These are phyloP conservation scores for Thamnaconus septentrionalis DNA, from an alignment of 2,113 vertebrate genomes.

Conservation along the genomic window DNA sequence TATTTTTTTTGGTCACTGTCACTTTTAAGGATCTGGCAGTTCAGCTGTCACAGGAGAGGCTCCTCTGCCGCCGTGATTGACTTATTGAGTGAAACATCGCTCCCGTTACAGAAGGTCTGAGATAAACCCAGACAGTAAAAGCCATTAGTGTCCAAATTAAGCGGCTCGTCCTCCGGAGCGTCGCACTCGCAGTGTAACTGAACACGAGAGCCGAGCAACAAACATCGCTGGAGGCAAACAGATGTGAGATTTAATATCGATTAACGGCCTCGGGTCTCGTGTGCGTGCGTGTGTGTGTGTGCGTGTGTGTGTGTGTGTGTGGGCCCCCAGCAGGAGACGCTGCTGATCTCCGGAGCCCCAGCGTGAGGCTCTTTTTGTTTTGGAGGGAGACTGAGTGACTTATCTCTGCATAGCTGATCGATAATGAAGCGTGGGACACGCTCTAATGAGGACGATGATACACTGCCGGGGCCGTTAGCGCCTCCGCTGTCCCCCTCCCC, in stretches of 20 bases:
- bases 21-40: too few relatives aligned
- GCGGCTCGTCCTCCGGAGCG: conserved; percentile 10
- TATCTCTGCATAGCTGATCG: conserved; percentile 71
- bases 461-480: conserved; percentile 54
- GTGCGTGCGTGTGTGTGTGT: conserved; percentile 11
- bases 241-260: conserved; percentile 36
- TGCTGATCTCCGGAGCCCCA: conserved; percentile 25
- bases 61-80: too few relatives aligned
- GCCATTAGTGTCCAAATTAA: conserved; percentile 36
- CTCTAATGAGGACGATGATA: conserved; percentile 67
- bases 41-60: too few relatives aligned
- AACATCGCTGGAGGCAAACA: conserved; percentile 27
- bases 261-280: conserved; percentile 21
- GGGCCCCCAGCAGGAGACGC: conserved; percentile 36
- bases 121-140: conserved; percentile 27
- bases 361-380: conserved; percentile 42
- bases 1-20: too few relatives aligned
- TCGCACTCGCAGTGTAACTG: conserved; percentile 24
- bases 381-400: conserved; percentile 43
- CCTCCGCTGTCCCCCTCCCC: conserved; percentile 50
- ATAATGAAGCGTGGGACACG: conserved; percentile 66
- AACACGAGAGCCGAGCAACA: conserved; percentile 31
- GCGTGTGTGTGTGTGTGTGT: conserved; percentile 16
- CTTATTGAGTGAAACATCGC: neutral
- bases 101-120: neutral